Evolutionary conservation across 2,888 invertebrate genomes (phyloP).

Genomic region (Priocnemis perturbator): DNA sequence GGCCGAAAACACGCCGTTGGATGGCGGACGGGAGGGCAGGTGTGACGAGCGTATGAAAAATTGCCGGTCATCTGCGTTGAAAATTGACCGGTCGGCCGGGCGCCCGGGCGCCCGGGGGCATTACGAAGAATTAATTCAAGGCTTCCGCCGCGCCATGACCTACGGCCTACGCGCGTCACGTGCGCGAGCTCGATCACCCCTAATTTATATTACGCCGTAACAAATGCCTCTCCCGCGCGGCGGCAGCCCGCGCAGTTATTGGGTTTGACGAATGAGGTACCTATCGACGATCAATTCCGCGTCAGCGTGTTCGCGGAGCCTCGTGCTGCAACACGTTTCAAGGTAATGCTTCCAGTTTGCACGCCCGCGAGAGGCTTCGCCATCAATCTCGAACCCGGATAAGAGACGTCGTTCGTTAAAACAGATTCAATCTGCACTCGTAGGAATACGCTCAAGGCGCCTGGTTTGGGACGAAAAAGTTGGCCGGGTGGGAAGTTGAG

Average conservation of each 20-base stretch:
- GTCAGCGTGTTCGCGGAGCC: too few relatives aligned
- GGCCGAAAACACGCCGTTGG: neutral
- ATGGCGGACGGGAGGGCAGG: constrained; percentile 19
- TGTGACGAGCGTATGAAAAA: constrained; percentile 49
- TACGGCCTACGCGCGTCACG: constrained; percentile 27
- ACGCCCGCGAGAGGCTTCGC: too few relatives aligned
- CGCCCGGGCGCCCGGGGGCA: neutral
- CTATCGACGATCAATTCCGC: too few relatives aligned
- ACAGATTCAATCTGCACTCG: too few relatives aligned
- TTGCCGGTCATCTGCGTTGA: constrained; percentile 43
- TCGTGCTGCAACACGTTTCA: too few relatives aligned
- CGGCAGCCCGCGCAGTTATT: neutral
- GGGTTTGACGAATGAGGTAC: neutral
- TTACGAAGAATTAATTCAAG: constrained; percentile 51
- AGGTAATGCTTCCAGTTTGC: too few relatives aligned
- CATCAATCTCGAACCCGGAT: too few relatives aligned
- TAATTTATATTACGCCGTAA: constrained; percentile 30
- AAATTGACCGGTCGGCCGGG: constrained; percentile 22
- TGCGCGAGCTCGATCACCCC: constrained; percentile 21
- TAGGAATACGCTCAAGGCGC: too few relatives aligned
- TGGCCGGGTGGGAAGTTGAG: too few relatives aligned
- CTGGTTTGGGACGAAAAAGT: too few relatives aligned
- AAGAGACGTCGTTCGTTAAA: too few relatives aligned
- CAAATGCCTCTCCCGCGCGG: constrained; percentile 12
- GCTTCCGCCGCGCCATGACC: constrained; percentile 30